These are phyloP conservation scores for Cricetomys ansorgei DNA, from an alignment of 2,113 vertebrate genomes.

Conservation along the genomic window DNA sequence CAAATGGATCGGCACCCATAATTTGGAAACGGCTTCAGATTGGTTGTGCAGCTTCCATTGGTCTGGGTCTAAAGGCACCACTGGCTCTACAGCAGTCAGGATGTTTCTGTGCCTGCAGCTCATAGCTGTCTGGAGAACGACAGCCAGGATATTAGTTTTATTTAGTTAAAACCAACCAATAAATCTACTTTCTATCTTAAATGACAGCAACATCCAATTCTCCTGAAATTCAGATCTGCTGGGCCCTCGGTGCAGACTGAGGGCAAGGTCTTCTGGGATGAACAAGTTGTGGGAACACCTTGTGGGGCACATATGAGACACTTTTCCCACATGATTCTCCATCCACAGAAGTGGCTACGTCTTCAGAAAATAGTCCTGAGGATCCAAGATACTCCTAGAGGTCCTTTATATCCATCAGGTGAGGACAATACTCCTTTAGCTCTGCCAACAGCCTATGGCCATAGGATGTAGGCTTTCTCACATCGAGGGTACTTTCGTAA, in stretches of 20 bases:
- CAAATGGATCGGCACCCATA: not conserved
- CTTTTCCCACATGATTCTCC: rapidly evolving
- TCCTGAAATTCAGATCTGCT: not conserved
- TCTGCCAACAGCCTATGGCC: not conserved
- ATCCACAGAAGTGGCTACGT: not conserved
- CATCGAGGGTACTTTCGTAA: rapidly evolving
- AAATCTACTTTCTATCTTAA: not conserved
- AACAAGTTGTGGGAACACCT: rapidly evolving
- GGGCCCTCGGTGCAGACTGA: not conserved
- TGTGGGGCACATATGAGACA: too few species aligned
- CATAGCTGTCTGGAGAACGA: not conserved
- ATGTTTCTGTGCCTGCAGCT: not conserved
- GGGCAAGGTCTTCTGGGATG: too few species aligned
- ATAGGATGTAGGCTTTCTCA: not conserved
- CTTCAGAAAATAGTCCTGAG: not conserved
- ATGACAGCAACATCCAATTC: not conserved
- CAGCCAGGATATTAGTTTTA: not conserved
- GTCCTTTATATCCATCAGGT: not conserved
- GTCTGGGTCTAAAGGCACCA: not conserved
- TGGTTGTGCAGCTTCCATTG: not conserved
- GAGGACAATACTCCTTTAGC: not conserved
- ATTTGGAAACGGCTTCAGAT: not conserved
- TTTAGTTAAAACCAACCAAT: constrained; percentile 3
- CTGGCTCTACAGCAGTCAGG: not conserved
- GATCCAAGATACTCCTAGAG: not conserved